Evolutionary conservation across 2,888 invertebrate species (phyloP), one percentile per base, ranked within the genome.

Genomic region (Perizoma affinitatum): DNA sequence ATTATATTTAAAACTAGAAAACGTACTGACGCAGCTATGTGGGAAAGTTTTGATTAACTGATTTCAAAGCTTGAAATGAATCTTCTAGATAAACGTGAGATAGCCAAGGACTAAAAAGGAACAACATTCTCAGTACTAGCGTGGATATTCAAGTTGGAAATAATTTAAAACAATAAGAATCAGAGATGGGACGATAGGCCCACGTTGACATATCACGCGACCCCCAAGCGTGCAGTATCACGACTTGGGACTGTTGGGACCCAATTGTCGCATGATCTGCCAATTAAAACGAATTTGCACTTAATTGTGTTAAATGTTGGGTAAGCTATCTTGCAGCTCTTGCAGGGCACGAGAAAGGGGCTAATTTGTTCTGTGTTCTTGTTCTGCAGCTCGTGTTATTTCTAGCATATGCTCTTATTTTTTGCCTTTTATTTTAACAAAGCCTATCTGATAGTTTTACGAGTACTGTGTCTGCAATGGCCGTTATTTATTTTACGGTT

Each of bases 141-240:
- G 49, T 59, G 58, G 45, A 40, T 47, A 53, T n/a, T 11, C n/a
- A 47, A 51, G 57, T 54, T 58, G 62, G 34, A 58, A 62, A 62
- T 58, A 82, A 80, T 79, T 79, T 76, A 75, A 76, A 77, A 82
- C 79, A 80, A 78, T 82, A 78, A 78, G 80, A 78, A 73, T 76
- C 68, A 72, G 70, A 78, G 83, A 85, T 86, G 74, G 71, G 70
- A 71, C 59, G 81, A 82, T 82, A 72, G 67, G 70, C 59, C 69
- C 68, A 57, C 67, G 68, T 70, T 85, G 86, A 81, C 86, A 87
- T 86, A 86, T 87, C 86, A 88, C 87, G 87, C 87, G 80, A 89
- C 77, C 81, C 54, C 70, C 66, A 72, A 73, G 70, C 79, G 70
- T 69, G 68, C 61, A 50, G 69, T 73, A 73, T 72, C 72, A 65